Evolutionary conservation across 2,113 vertebrate genomes (phyloP).

Genomic region (Alligator mississippiensis): DNA sequence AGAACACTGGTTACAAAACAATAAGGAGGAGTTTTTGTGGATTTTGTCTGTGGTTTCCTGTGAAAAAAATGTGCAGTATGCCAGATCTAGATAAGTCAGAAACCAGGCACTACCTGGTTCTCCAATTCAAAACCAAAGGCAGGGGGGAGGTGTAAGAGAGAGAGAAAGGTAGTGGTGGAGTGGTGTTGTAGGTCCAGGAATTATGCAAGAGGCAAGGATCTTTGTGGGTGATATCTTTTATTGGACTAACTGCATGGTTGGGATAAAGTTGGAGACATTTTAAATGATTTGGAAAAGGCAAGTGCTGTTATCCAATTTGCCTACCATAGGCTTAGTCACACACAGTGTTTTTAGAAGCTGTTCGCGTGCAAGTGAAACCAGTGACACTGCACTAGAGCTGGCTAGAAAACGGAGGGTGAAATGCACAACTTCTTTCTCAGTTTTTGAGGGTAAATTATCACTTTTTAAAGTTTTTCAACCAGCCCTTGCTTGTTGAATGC

Average conservation of each 20-base stretch:
- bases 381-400: background rate
- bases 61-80: background rate
- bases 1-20: background rate
- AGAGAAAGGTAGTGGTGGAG: background rate
- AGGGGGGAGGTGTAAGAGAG: background rate
- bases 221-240: too few relatives aligned
- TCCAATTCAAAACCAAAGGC: background rate
- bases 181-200: background rate
- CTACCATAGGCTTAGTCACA: background rate
- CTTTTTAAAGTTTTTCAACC: background rate
- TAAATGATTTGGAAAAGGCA: background rate
- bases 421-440: too few relatives aligned
- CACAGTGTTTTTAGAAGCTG: background rate
- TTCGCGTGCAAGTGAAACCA: background rate
- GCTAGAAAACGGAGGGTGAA: background rate
- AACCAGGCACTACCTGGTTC: background rate
- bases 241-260: too few relatives aligned
- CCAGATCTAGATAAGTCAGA: too few relatives aligned
- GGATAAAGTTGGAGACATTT: too few relatives aligned
- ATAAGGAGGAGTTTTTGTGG: accelerated
- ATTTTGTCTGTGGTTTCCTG: background rate
- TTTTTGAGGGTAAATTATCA: too few relatives aligned
- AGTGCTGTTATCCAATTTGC: accelerated
- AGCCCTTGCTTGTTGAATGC: too few relatives aligned
- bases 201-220: too few relatives aligned